These are phyloP conservation scores for Miichthys miiuy DNA, from an alignment of 2,797 vertebrate species.

Conservation along the genomic window DNA sequence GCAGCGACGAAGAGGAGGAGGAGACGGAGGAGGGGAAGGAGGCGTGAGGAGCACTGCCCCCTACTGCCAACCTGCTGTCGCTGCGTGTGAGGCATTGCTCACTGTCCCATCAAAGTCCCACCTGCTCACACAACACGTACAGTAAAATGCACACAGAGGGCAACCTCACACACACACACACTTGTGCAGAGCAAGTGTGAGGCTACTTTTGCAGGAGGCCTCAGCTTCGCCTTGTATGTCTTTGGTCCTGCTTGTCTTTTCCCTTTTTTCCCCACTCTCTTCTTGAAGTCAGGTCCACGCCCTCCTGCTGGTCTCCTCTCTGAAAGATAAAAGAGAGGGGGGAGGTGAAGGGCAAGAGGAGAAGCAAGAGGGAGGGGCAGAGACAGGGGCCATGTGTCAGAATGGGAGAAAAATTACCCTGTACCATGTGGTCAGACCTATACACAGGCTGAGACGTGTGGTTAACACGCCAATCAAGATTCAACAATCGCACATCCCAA, in stretches of 20 bases:
- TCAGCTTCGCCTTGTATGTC: slow-evolving; percentile 39
- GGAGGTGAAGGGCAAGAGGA: slow-evolving; percentile 16
- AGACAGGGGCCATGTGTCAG: slow-evolving; percentile 76
- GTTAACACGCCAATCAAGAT: slow-evolving; percentile 58
- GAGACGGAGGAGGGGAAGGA: slow-evolving; percentile 72
- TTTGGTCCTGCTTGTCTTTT: slow-evolving; percentile 21
- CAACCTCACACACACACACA: slow-evolving; percentile 54
- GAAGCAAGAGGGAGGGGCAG: slow-evolving; percentile 53
- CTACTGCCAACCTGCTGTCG: slow-evolving; percentile 86
- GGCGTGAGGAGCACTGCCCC: slow-evolving; percentile 78
- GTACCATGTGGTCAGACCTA: slow-evolving; percentile 78
- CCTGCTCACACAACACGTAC: slow-evolving; percentile 77
- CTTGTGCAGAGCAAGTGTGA: slow-evolving; percentile 56
- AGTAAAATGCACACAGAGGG: slow-evolving; percentile 58
- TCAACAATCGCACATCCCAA: slow-evolving; percentile 21
- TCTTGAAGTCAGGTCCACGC: slow-evolving; percentile 71
- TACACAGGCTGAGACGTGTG: slow-evolving; percentile 53
- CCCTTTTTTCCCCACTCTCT: slow-evolving; percentile 19
- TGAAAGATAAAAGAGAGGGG: slow-evolving; percentile 70
- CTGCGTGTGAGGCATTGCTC: slow-evolving; percentile 85
- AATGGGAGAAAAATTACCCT: slow-evolving; percentile 75
- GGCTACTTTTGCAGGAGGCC: slow-evolving; percentile 43
- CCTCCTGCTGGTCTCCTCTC: slow-evolving; percentile 78
- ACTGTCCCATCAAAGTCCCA: slow-evolving; percentile 86
- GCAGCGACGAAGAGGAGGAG: slow-evolving; percentile 70